A percentile compares a stretch with the other conserved stretches of the same genome.
Evolutionary conservation across 2,888 invertebrate species (phyloP).

Genomic region (Leuctra nigra): DNA sequence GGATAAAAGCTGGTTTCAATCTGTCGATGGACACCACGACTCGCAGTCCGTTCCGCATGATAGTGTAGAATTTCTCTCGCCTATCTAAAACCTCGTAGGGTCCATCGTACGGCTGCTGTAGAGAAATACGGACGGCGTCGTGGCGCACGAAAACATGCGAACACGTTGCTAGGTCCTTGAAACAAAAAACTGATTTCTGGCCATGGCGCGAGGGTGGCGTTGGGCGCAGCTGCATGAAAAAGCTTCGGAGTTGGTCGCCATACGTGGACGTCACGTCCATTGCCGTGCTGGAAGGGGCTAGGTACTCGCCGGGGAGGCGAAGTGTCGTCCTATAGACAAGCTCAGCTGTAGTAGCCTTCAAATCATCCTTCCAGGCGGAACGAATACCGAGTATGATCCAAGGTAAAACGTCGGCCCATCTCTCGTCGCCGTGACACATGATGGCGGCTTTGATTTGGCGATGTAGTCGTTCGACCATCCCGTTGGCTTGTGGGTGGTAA

Average conservation of each 20-base stretch:
- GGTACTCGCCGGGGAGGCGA: conserved; percentile 33
- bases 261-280: no score
- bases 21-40: conserved; percentile 27
- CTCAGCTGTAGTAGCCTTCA: conserved; percentile 32
- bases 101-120: conserved; percentile 28
- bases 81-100: conserved; percentile 24
- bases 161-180: conserved; percentile 24
- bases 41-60: conserved; percentile 20
- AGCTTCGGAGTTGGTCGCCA: conserved; percentile 33
- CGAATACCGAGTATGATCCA: conserved; percentile 32
- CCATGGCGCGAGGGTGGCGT: no score
- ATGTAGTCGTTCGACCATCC: conserved; percentile 39
- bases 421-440: conserved; percentile 29
- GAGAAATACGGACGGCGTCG: conserved; percentile 20
- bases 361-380: conserved; percentile 33
- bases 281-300: no score
- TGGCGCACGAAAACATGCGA: conserved; percentile 28
- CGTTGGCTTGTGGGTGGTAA: conserved; percentile 38
- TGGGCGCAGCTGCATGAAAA: conserved; percentile 24
- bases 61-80: conserved; percentile 13
- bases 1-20: no score
- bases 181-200: no score
- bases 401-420: conserved; percentile 31
- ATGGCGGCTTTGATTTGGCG: conserved; percentile 38
- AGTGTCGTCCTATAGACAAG: no score